Conservation (phyloP, 2,797 vertebrate genomes). For the Tragopan temminckii region DNA sequence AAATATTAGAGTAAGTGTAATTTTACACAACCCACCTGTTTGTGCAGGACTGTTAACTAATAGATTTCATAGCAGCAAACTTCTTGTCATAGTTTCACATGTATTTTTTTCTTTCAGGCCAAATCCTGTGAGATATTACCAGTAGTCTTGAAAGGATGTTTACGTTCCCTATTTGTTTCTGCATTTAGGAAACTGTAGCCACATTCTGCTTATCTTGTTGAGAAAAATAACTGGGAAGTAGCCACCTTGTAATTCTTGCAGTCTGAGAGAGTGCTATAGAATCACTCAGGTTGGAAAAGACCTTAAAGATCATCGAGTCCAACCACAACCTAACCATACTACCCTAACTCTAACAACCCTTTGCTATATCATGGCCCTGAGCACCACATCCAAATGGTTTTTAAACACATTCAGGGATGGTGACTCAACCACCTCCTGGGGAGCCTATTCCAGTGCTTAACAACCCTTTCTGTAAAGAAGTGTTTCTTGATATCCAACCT, state of each 20-base stretch:
- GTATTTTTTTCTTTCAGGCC: not conserved
- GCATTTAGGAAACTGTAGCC: not conserved
- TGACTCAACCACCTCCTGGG: too few species aligned
- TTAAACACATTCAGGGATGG: too few species aligned
- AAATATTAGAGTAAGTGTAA: conserved; percentile 38
- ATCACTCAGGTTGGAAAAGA: too few species aligned
- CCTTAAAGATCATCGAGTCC: too few species aligned
- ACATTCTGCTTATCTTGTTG: not conserved
- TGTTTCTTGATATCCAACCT: too few species aligned
- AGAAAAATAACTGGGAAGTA: not conserved
- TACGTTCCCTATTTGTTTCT: not conserved
- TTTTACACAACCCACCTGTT: conserved; percentile 45
- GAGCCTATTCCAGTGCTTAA: too few species aligned
- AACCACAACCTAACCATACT: too few species aligned
- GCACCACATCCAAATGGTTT: too few species aligned
- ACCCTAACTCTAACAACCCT: too few species aligned
- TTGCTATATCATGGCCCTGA: too few species aligned
- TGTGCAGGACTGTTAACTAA: not conserved
- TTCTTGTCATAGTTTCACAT: not conserved
- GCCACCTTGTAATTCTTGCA: not conserved
- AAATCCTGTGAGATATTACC: not conserved
- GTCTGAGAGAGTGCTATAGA: not conserved
- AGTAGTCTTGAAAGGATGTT: not conserved
- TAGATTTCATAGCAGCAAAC: conserved; percentile 10
- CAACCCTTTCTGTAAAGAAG: too few species aligned